These are phyloP conservation scores for Lophius americanus DNA, from an alignment of 2,797 vertebrate genomes.

Conservation along the genomic window DNA sequence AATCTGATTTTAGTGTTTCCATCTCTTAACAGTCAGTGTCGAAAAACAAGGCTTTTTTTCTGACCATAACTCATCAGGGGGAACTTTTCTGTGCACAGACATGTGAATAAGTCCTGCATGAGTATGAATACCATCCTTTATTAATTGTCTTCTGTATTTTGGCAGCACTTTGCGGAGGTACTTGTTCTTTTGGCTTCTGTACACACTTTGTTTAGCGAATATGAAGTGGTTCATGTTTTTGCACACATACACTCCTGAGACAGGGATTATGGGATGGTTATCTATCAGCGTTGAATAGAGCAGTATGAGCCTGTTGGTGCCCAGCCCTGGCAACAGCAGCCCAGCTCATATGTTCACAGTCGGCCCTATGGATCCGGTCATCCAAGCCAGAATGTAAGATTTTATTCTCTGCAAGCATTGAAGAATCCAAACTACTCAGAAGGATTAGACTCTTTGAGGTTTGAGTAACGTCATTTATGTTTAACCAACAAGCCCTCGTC, in stretches of 20 bases:
- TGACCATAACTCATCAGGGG: slow-evolving; percentile 45
- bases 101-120: slow-evolving; percentile 47
- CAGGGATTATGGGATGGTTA: slow-evolving; percentile 46
- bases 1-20: slow-evolving; percentile 22
- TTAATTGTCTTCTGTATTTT: slow-evolving; percentile 54
- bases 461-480: slow-evolving; percentile 35
- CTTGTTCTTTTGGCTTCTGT: slow-evolving; percentile 51
- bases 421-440: slow-evolving; percentile 42
- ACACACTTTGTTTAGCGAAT: slow-evolving; percentile 22
- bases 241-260: slow-evolving; percentile 17
- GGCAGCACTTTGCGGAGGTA: slow-evolving; percentile 50
- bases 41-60: slow-evolving; percentile 20
- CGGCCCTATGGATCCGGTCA: slow-evolving; percentile 17
- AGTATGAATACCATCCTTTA: slow-evolving; percentile 60
- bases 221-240: slow-evolving; percentile 23
- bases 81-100: slow-evolving; percentile 45
- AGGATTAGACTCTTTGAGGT: slow-evolving; percentile 24
- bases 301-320: slow-evolving; percentile 39
- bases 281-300: slow-evolving; percentile 45
- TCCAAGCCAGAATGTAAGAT: slow-evolving; percentile 43
- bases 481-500: slow-evolving; percentile 31
- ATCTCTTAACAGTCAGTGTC: slow-evolving; percentile 35
- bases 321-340: slow-evolving; percentile 39
- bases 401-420: slow-evolving; percentile 33
- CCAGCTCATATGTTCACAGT: slow-evolving; percentile 42